Conservation (phyloP, 2,113 vertebrate species). For the Pungitius pungitius region DNA sequence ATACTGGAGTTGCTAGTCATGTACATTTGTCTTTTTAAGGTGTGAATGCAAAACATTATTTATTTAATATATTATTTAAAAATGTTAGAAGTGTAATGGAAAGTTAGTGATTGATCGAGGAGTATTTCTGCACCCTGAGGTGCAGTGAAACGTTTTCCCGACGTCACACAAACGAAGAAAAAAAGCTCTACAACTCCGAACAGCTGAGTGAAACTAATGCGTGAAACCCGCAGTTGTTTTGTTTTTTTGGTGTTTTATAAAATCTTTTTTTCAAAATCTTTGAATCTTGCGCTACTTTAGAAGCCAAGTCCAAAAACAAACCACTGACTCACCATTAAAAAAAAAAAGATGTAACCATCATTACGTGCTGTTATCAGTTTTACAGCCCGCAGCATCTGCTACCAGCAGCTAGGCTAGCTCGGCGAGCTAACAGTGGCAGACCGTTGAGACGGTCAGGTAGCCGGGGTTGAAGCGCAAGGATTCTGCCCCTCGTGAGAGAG, state of each 20-base stretch:
- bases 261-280: background rate
- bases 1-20: background rate
- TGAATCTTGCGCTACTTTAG: no score
- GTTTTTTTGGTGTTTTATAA: background rate
- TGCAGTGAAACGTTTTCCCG: background rate
- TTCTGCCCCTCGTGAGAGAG: background rate
- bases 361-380: background rate
- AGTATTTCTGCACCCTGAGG: background rate
- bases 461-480: background rate
- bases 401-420: slow-evolving; percentile 45
- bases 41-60: no score
- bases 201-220: slow-evolving; percentile 16
- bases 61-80: background rate
- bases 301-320: background rate
- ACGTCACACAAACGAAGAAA: slow-evolving; percentile 12
- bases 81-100: background rate
- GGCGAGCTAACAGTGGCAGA: slow-evolving; percentile 32
- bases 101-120: background rate
- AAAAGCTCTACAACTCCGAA: background rate
- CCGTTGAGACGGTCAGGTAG: background rate
- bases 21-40: background rate
- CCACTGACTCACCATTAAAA: no score
- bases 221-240: background rate
- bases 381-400: slow-evolving; percentile 36
- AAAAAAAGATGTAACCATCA: no score